Percentiles rank a stretch among this genome's conserved stretches.
Conservation (phyloP, 2,888 invertebrate species). For the Psococerastis gibbosa region DNA sequence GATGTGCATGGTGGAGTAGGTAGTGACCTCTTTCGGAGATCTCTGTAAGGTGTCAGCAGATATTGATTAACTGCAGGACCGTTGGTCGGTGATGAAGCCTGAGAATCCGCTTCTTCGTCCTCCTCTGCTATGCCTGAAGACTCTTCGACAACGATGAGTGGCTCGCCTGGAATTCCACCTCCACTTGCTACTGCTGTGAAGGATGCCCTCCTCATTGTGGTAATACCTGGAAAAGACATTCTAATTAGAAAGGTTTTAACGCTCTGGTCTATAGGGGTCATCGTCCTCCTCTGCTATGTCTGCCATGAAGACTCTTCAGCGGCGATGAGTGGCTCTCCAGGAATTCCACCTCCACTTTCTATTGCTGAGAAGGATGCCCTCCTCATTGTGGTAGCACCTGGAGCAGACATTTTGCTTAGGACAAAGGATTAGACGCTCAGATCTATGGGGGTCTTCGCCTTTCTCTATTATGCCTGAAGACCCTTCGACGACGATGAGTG, state of each 20-base stretch:
- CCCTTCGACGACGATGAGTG: slow-evolving; percentile 68
- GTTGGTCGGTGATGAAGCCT: slow-evolving; percentile 59
- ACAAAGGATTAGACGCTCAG: no score
- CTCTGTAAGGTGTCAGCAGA: slow-evolving; percentile 61
- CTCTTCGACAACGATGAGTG: slow-evolving; percentile 68
- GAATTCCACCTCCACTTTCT: slow-evolving; percentile 1
- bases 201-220: not conserved
- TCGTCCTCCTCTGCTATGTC: slow-evolving; percentile 43
- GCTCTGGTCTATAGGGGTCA: no score
- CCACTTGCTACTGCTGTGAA: slow-evolving; percentile 3
- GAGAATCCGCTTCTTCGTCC: slow-evolving; percentile 24
- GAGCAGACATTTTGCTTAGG: no score
- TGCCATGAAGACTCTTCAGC: slow-evolving; percentile 62
- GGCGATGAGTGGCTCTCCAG: slow-evolving; percentile 55
- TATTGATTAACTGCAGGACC: slow-evolving; percentile 40
- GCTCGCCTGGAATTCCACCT: slow-evolving; percentile 32
- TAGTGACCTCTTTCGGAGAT: slow-evolving; percentile 61
- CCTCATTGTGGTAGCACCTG: no score
- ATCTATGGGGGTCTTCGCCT: no score
- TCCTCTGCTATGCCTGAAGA: slow-evolving; percentile 47
- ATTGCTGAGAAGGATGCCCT: not conserved
- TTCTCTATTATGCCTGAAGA: slow-evolving; percentile 47
- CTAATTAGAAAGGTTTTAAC: no score
- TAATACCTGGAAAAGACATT: not conserved
- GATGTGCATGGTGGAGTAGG: slow-evolving; percentile 70